phyloP scores from a whole-genome alignment of 2,888 invertebrate genomes.

The Pogonocherus hispidulus region DNA sequence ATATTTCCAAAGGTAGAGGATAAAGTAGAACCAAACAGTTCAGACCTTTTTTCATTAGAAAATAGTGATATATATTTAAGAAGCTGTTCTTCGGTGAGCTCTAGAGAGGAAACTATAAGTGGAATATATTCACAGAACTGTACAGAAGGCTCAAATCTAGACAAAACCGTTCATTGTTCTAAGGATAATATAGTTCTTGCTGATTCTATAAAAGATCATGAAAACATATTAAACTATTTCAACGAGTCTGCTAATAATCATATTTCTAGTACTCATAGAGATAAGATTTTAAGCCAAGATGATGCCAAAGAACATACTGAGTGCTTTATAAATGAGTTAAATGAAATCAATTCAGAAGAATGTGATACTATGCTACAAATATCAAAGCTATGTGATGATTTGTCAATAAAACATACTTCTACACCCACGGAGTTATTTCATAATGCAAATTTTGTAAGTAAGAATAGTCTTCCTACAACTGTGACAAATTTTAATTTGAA shows the following conservation, averaged over 20 bases:
- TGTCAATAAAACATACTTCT: not conserved
- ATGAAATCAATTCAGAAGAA: not conserved
- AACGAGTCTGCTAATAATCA: not conserved
- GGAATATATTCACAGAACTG: not conserved
- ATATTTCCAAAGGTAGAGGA: not conserved
- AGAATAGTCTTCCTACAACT: not conserved
- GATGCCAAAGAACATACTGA: no score
- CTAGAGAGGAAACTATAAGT: not conserved
- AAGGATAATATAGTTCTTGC: not conserved
- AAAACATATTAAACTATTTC: not conserved
- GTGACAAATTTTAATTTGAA: not conserved
- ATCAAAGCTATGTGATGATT: not conserved
- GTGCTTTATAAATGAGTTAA: no score
- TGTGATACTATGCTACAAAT: not conserved
- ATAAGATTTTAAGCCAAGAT: no score
- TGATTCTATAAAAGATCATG: not conserved
- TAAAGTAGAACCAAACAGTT: not conserved
- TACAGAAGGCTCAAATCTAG: not conserved
- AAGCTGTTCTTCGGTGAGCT: not conserved
- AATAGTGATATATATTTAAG: not conserved
- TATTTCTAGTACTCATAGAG: no score
- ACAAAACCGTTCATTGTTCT: not conserved
- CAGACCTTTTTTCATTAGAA: conserved; percentile 11
- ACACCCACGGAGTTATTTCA: not conserved
- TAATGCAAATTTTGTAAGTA: not conserved